phyloP scores from a whole-genome alignment of 2,113 vertebrate species.

The Gracilinanus agilis region DNA sequence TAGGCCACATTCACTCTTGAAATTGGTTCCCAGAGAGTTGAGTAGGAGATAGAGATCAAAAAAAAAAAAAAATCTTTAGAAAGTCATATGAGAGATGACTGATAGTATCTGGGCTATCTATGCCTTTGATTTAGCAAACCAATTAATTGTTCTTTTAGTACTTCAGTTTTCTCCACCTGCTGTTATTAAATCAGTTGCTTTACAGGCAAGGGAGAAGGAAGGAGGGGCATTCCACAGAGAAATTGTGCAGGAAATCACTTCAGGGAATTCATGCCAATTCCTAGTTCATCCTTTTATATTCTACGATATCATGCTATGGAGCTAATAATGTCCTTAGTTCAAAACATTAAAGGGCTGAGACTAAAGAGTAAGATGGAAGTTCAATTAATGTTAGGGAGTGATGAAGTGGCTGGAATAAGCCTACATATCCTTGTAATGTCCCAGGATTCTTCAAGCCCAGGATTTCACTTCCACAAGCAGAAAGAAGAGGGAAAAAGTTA shows the following conservation, averaged over 20 bases:
- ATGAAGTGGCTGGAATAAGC: neutral
- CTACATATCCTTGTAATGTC: slow-evolving; percentile 20
- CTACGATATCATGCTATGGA: neutral
- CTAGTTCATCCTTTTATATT: neutral
- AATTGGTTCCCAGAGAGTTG: neutral
- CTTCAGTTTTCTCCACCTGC: neutral
- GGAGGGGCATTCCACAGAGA: neutral
- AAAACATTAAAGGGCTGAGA: neutral
- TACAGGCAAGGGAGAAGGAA: neutral
- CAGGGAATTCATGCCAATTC: neutral
- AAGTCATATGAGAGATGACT: neutral
- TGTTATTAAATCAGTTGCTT: neutral
- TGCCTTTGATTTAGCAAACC: neutral
- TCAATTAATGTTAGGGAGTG: slow-evolving; percentile 13
- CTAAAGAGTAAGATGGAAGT: neutral
- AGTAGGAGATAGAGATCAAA: neutral
- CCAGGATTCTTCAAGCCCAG: slow-evolving; percentile 33
- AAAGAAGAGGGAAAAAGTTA: no score
- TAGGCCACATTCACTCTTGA: neutral
- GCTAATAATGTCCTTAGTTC: neutral
- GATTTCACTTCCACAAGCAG: slow-evolving; percentile 13
- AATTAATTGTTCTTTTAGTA: neutral
- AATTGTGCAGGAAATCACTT: neutral
- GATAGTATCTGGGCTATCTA: neutral
- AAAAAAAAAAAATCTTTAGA: no score